Evolutionary conservation across 2,888 invertebrate species (phyloP), one percentile per base, ranked within the genome.

Genomic region (Orchesella flavescens): DNA sequence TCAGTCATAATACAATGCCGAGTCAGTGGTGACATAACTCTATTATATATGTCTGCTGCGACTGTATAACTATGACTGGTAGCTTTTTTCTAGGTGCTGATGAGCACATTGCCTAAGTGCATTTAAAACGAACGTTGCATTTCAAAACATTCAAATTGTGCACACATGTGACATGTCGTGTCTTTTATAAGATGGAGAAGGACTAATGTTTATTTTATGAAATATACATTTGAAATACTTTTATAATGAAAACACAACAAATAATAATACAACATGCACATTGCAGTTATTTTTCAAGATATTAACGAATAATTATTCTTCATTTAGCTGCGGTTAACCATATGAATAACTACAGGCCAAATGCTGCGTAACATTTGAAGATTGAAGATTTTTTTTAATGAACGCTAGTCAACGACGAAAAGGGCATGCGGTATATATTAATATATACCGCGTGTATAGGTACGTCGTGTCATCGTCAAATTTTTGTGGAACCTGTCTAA

Each of bases 91-190:
- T 49, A 3, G 49, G 49, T 49, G 34, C 34, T 49, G 49, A 49
- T n/a, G 49, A 49, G 49, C 15, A 7, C n/a, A 49, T 49, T 49
- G 49, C 49, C 49, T n/a, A 49, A 49, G 49, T 49, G 15, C n/a
- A 15, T 49, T 49, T 49, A 15, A 57, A 55, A 59, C 34, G 72
- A 72, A 72, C 55, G 71, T 24, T 71, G 71, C 21, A 59, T 72
- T 72, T 72, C 72, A 72, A 72, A 72, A 72, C 43, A 59, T 72
- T 57, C 72, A 72, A 72, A 72, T 55, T 59, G 34, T 44, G 19
- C 72, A 72, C 55, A 57, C 19, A 72, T 72, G 72, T 72, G 72
- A 34, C 34, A 34, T 34, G 34, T 34, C 34, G 34, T 34, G 34
- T 34, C 34, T 34, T 34, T 72, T 57, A 34, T n/a, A n/a, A n/a